Evolutionary conservation across 2,113 vertebrate genomes (phyloP).

Genomic region (Strix aluco): DNA sequence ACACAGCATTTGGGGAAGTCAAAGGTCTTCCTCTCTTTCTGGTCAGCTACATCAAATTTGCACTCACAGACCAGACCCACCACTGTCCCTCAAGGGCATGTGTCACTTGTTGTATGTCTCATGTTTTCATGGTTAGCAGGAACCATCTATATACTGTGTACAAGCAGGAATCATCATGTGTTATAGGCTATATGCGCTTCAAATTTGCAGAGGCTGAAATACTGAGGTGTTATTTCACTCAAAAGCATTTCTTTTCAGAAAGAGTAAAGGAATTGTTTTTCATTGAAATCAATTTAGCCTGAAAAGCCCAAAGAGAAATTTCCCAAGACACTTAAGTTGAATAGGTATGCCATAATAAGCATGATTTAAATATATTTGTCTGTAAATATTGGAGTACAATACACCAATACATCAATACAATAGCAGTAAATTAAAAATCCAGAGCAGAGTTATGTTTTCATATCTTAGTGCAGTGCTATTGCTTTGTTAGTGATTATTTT

Average conservation of each 20-base stretch:
- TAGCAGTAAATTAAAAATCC: neutral
- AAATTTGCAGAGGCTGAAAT: constrained; percentile 9
- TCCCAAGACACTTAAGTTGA: neutral
- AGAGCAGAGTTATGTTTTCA: neutral
- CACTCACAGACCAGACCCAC: neutral
- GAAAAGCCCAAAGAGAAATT: constrained; percentile 12
- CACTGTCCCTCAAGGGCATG: neutral
- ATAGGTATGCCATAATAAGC: neutral
- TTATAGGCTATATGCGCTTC: constrained; percentile 7
- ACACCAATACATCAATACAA: neutral
- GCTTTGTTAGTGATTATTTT: constrained; percentile 7
- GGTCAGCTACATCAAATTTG: neutral
- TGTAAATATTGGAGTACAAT: neutral
- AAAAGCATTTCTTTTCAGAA: constrained; percentile 20
- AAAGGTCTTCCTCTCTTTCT: neutral
- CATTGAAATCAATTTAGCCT: constrained; percentile 9
- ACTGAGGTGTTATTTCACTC: constrained; percentile 23
- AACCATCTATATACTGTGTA: neutral
- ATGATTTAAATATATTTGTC: constrained; percentile 38
- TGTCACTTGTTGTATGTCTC: neutral
- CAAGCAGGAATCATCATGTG: neutral
- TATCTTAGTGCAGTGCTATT: neutral
- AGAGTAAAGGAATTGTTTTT: constrained; percentile 31
- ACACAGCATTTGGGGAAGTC: neutral
- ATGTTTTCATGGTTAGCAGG: neutral